A percentile compares a stretch with the other conserved stretches of the same genome.
Evolutionary conservation across 2,888 invertebrate genomes (phyloP).

Genomic region (Trisateles emortualis): DNA sequence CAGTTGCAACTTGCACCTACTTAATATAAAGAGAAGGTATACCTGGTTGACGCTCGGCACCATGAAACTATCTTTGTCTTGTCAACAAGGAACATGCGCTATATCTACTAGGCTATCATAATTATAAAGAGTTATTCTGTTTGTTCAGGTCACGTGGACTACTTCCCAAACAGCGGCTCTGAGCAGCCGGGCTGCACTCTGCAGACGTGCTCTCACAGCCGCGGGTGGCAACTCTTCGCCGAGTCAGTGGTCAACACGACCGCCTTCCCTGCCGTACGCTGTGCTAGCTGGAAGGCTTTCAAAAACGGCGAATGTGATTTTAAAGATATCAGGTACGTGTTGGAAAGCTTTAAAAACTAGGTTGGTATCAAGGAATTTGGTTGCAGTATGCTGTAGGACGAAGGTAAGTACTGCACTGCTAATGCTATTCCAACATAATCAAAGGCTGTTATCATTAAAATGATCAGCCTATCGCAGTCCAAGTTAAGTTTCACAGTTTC

Average conservation of each 20-base stretch:
- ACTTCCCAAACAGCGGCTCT: constrained; percentile 72
- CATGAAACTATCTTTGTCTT: too few species aligned
- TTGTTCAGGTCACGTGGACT: constrained; percentile 80
- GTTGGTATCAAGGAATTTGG: neutral
- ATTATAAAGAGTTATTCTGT: too few species aligned
- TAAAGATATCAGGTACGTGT: constrained; percentile 54
- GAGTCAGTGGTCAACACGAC: constrained; percentile 57
- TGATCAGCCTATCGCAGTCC: too few species aligned
- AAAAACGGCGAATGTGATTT: constrained; percentile 53
- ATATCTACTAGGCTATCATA: too few species aligned
- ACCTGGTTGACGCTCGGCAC: too few species aligned
- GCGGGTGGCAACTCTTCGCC: constrained; percentile 64
- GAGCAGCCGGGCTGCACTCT: constrained; percentile 73
- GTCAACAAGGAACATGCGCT: too few species aligned
- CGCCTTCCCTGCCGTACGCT: constrained; percentile 62
- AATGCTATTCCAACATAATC: too few species aligned
- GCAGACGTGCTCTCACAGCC: constrained; percentile 75
- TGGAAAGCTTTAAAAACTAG: neutral
- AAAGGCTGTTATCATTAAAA: too few species aligned
- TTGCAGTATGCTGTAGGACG: neutral
- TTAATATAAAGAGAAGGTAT: too few species aligned
- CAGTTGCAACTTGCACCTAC: too few species aligned
- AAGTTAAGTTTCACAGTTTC: too few species aligned
- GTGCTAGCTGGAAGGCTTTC: constrained; percentile 62
- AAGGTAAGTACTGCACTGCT: neutral